Evolutionary conservation across 1,140 invertebrate genomes (phyloP).

Genomic region (Papilio polytes): DNA sequence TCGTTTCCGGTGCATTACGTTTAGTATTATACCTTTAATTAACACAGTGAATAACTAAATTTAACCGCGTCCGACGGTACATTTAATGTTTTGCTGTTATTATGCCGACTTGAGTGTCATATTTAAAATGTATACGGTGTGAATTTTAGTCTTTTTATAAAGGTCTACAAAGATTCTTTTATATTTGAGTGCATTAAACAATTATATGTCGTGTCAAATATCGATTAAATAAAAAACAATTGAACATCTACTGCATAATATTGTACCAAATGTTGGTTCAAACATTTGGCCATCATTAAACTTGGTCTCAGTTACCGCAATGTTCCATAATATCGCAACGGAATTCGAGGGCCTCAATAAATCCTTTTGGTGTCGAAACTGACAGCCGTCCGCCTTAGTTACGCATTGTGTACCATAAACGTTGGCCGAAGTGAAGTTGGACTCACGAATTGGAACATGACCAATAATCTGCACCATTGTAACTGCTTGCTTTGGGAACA

Average conservation of each 20-base stretch:
- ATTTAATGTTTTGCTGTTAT: not conserved
- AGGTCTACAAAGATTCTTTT: not conserved
- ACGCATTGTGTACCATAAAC: slow-evolving; percentile 36
- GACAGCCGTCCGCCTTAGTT: slow-evolving; percentile 30
- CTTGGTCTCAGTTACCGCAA: not conserved
- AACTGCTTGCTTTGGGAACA: not conserved
- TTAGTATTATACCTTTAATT: not conserved
- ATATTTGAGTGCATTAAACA: not conserved
- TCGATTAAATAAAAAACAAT: not conserved
- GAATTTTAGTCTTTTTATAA: not conserved
- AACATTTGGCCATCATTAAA: slow-evolving; percentile 17
- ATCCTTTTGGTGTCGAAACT: slow-evolving; percentile 25
- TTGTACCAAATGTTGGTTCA: not conserved
- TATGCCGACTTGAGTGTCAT: not conserved
- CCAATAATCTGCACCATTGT: slow-evolving; percentile 21
- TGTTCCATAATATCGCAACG: not conserved
- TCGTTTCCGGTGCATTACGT: not conserved
- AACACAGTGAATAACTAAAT: not conserved
- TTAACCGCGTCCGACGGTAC: not conserved
- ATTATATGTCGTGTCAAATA: not conserved
- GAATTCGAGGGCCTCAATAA: slow-evolving; percentile 17
- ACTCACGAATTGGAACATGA: slow-evolving; percentile 28
- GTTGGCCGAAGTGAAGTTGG: not conserved
- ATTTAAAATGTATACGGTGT: not conserved
- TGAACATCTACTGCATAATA: not conserved